Conservation (phyloP, 2,113 vertebrate species). For the Chlorodrepanis virens region DNA sequence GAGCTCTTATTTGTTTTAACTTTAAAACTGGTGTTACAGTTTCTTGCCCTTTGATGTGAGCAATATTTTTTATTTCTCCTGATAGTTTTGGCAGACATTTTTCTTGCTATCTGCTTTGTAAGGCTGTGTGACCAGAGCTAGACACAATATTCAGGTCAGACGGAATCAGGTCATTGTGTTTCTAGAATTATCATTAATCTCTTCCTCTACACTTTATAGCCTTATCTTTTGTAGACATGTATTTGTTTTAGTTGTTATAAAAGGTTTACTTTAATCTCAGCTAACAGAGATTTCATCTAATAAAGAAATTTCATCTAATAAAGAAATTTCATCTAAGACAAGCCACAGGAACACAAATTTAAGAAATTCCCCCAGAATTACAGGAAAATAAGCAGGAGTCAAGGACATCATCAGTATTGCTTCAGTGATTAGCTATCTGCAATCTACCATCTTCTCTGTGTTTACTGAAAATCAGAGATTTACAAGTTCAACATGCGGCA, state of each 20-base stretch:
- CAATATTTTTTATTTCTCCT: not conserved
- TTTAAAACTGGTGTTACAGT: not conserved
- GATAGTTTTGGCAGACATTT: not conserved
- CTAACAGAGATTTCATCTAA: not conserved
- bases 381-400: not conserved
- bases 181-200: not conserved
- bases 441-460: not conserved
- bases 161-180: not conserved
- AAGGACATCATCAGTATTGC: not conserved
- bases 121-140: not conserved
- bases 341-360: not conserved
- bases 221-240: not conserved
- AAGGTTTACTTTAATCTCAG: not conserved
- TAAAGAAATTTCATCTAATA: not conserved
- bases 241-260: not conserved
- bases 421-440: not conserved
- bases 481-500: accelerated
- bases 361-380: not conserved
- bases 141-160: not conserved
- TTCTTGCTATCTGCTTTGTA: not conserved
- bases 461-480: not conserved
- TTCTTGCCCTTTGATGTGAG: not conserved
- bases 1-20: not conserved
- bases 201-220: not conserved
- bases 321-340: not conserved